Evolutionary conservation across 1,140 invertebrate species (phyloP), one percentile per base, ranked within the genome.

Genomic region (Drosophila micromelanica): DNA sequence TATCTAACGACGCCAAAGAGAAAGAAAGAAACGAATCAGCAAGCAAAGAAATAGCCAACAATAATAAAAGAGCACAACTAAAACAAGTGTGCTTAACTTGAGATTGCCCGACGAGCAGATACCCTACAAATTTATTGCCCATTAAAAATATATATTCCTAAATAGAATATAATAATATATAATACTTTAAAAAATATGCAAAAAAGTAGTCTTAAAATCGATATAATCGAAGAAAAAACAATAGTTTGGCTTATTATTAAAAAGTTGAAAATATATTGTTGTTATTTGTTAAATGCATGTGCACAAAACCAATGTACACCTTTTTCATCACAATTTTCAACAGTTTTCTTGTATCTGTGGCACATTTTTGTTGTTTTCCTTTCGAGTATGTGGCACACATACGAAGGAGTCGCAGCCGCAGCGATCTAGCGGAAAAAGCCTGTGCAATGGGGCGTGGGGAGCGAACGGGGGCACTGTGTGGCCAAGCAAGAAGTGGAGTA

Each of bases 1-100:
- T 89, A 89, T 89, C 85, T 89, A 89, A 89, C 84, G 79, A 27
- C 60, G 62, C 32, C 56, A 80, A 81, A 87, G 75, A 89, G 70
- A 87, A 76, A 82, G 76, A 89, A 76, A 86, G 72, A 76, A 78
- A 85, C 78, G 57, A 75, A 74, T 23, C 11, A 56, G 15, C 56
- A 12, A 67, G 78, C 73, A 67, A 85, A 45, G 52, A 57, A 57
- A 72, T 45, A 38, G 40, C n/a, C 12, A 59, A 49, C 55, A 60
- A 60, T 23, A 46, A 30, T 15, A 37, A 35, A 35, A 35, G 43
- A 20, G 43, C 43, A 52, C 49, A 32, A 35, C 43, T 20, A 35
- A 52, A 35, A 35, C 8, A 35, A 35, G 32, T 9, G 32, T 35
- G 32, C 8, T 9, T 35, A 9, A 35, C 2, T 35, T 8, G 2